Evolutionary conservation across 2,797 vertebrate genomes (phyloP).

Genomic region (Phataginus tetradactyla): DNA sequence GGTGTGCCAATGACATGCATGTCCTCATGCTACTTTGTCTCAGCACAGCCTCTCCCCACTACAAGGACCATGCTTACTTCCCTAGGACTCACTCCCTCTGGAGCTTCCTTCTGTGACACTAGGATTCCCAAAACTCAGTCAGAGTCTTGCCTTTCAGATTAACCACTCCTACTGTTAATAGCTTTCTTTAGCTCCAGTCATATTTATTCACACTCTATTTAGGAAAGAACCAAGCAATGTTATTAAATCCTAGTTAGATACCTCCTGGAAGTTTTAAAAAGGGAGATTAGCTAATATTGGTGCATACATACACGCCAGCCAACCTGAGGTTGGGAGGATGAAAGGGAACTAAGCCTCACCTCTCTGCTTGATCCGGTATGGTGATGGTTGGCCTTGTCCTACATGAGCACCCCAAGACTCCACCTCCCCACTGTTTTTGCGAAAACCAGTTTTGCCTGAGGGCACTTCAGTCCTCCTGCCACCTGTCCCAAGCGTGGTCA

Average conservation of each 20-base stretch:
- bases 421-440: background rate
- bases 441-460: background rate
- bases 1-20: rapidly evolving
- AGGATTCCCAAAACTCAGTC: background rate
- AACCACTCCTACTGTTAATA: background rate
- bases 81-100: background rate
- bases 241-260: background rate
- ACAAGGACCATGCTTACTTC: background rate
- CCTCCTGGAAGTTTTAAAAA: background rate
- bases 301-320: background rate
- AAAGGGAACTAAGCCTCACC: background rate
- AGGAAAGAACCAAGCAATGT: background rate
- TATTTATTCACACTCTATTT: background rate
- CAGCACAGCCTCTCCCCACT: background rate
- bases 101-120: background rate
- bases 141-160: background rate
- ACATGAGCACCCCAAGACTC: background rate
- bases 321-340: background rate
- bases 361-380: no score
- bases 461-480: background rate
- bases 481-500: background rate
- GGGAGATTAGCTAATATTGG: background rate
- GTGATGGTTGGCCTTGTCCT: background rate
- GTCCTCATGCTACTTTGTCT: background rate
- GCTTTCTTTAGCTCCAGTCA: background rate